Evolutionary conservation across 2,113 vertebrate species (phyloP).

Genomic region (Apodemus sylvaticus): DNA sequence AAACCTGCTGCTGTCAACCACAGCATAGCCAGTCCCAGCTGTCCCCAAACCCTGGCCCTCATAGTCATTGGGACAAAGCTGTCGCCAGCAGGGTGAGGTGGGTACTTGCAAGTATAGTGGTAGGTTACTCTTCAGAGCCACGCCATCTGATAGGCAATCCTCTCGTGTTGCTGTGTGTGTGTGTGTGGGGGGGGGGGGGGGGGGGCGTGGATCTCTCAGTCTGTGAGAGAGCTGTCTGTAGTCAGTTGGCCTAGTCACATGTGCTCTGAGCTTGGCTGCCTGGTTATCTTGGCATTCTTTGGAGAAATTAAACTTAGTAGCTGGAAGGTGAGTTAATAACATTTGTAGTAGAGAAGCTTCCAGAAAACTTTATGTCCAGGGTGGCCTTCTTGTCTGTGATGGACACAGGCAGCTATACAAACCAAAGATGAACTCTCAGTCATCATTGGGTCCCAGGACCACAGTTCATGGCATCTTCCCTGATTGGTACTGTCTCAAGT

Average conservation of each 20-base stretch:
- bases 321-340: not conserved
- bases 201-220: not conserved
- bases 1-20: rapidly evolving
- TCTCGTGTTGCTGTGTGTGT: rapidly evolving
- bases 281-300: not conserved
- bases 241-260: not conserved
- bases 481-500: not conserved
- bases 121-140: rapidly evolving
- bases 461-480: rapidly evolving
- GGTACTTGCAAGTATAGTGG: rapidly evolving
- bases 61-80: not conserved
- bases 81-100: not conserved
- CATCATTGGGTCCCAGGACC: rapidly evolving
- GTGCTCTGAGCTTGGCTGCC: not conserved
- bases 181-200: no score
- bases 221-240: rapidly evolving
- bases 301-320: not conserved
- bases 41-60: not conserved
- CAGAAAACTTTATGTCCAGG: rapidly evolving
- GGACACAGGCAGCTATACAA: rapidly evolving
- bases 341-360: not conserved
- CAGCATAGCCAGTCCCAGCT: not conserved
- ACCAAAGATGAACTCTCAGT: not conserved
- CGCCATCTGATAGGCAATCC: rapidly evolving
- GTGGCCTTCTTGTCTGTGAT: not conserved